A percentile compares a stretch with the other conserved stretches of the same genome.
Conservation (phyloP, 2,797 vertebrate species). For the Leptatherina wallacei region DNA sequence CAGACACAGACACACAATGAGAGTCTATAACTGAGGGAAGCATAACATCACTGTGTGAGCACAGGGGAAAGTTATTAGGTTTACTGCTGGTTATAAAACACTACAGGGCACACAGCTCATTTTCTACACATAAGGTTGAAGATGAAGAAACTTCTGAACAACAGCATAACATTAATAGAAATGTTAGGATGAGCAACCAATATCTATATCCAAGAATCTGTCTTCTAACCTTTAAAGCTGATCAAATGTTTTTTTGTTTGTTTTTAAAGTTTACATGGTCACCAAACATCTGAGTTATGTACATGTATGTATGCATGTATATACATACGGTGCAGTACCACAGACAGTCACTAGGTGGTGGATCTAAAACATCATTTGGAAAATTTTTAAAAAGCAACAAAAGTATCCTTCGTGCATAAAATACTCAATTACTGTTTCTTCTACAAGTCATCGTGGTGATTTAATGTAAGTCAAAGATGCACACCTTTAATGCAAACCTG, state of each 20-base stretch:
- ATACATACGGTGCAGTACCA: no score
- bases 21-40: constrained; percentile 74
- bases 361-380: no score
- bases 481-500: background rate
- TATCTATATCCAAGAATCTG: background rate
- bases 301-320: no score
- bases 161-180: background rate
- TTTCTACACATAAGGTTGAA: background rate
- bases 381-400: no score
- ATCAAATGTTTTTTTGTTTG: no score
- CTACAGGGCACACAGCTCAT: constrained; percentile 8
- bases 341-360: no score
- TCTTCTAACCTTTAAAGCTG: background rate
- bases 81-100: constrained; percentile 50
- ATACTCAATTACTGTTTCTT: no score
- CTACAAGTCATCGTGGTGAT: no score
- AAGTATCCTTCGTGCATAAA: no score
- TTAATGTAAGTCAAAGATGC: no score
- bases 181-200: background rate
- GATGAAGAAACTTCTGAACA: background rate
- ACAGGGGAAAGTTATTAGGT: constrained; percentile 49
- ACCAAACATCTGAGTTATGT: background rate
- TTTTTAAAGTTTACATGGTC: background rate
- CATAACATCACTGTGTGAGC: constrained; percentile 60
- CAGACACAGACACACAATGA: constrained; percentile 17